A percentile compares a stretch with the other conserved stretches of the same genome.
phyloP scores from a whole-genome alignment of 2,797 vertebrate species.

The Hydrolagus colliei region DNA sequence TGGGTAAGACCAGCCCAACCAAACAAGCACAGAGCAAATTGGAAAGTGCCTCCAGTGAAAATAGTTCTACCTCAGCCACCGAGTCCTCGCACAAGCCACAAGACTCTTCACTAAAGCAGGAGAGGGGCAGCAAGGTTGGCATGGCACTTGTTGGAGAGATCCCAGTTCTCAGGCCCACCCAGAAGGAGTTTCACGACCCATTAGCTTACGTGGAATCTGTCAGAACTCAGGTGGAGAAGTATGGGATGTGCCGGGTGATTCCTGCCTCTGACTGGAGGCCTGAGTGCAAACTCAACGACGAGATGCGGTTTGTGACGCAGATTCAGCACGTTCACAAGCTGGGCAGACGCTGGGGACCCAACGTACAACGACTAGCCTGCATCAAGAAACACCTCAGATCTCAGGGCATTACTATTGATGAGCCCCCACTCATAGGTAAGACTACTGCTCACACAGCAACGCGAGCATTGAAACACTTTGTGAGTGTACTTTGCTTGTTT shows the following conservation, averaged over 20 bases:
- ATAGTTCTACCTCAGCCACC: conserved; percentile 80
- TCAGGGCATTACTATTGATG: conserved; percentile 99
- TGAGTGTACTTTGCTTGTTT: background rate
- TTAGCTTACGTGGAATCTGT: conserved; percentile 88
- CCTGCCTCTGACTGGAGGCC: conserved; percentile 93
- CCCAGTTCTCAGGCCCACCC: conserved; percentile 73
- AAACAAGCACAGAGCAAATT: conserved; percentile 87
- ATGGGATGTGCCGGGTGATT: conserved; percentile 86
- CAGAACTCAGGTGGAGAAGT: conserved; percentile 80
- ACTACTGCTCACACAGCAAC: conserved; percentile 21
- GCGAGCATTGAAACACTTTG: background rate
- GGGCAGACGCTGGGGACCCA: conserved; percentile 95
- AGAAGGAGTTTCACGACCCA: conserved; percentile 92
- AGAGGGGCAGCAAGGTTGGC: conserved; percentile 67
- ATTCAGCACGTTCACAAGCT: conserved; percentile 97
- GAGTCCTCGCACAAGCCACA: conserved; percentile 73
- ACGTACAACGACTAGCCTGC: conserved; percentile 93
- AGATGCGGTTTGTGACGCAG: conserved; percentile 98
- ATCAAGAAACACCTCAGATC: conserved; percentile 99
- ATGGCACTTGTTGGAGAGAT: conserved; percentile 79
- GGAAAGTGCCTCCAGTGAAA: conserved; percentile 73
- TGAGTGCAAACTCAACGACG: conserved; percentile 95
- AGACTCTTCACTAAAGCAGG: conserved; percentile 47
- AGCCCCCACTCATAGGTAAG: conserved; percentile 96
- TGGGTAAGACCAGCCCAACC: conserved; percentile 79